Base-by-base conservation (phyloP, 2,888 invertebrate genomes). In the Brenthis daphne region DNA sequence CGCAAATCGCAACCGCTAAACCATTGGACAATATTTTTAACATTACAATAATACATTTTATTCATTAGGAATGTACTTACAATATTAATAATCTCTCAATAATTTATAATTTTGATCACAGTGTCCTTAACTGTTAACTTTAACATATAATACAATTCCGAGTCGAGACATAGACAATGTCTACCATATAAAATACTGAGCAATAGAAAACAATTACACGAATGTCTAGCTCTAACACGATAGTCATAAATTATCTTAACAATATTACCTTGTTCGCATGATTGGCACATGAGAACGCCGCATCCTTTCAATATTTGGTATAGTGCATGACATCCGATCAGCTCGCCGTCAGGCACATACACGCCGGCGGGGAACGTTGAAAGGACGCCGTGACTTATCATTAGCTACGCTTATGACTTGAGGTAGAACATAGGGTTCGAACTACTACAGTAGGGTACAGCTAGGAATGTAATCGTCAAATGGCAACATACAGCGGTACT, bases 91-190 rank as follows among this genome's bases (percentile, higher is more conserved):
- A 92, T 92, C 91, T 92, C 90, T 92, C 90, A 91, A 90, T 92
- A 92, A 89, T 92, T 91, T 90, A 92, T 92, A 92, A 92, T 92
- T 92, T 92, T 88, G 90, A 92, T 92, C 92, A 92, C 92, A 92
- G 92, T 90, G 86, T 87, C 82, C 89, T 91, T 92, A 89, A 91
- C 90, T 91, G 90, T 92, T 89, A 91, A 90, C 83, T 84, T 87
- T 89, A 91, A 92, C 90, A 85, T 90, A 89, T 89, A 85, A 87
- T 89, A 92, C 90, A 91, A 91, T 89, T 89, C 89, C 89, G 85
- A 88, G 86, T 87, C 83, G 83, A 81, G 85, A 84, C 85, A 79
- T 82, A 75, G 79, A 81, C 75, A 81, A 84, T 84, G 82, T 85
- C 88, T 84, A 85, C 83, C 72, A 82, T 85, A 90, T 90, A 90